Percentiles rank a stretch among this genome's conserved stretches.
phyloP scores from a whole-genome alignment of 2,113 vertebrate species.

The Amphilophus citrinellus region DNA sequence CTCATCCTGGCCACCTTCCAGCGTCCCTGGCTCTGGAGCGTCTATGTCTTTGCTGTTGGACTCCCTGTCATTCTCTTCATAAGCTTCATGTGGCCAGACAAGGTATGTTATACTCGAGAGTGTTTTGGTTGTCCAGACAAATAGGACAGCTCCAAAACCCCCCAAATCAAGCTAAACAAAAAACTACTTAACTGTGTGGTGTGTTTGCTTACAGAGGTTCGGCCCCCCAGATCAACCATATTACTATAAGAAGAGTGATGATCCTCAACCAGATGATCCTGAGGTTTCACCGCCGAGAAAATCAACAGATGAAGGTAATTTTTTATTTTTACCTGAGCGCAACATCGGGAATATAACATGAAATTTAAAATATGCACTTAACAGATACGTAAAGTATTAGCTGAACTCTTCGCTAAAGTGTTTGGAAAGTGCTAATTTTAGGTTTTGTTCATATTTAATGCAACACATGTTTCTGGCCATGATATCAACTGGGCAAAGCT shows the following conservation, averaged over 20 bases:
- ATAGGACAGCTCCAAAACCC: slow-evolving; percentile 61
- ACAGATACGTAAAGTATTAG: not conserved
- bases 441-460: not conserved
- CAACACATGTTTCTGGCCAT: not conserved
- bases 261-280: slow-evolving; percentile 72
- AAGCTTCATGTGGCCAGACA: slow-evolving; percentile 85
- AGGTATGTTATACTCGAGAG: slow-evolving; percentile 63
- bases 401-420: not conserved
- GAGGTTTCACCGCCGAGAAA: not conserved
- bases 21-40: slow-evolving; percentile 82
- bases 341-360: not conserved
- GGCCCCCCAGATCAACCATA: slow-evolving; percentile 80
- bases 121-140: slow-evolving; percentile 57
- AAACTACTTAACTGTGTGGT: slow-evolving; percentile 24
- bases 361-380: not conserved
- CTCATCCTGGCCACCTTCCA: slow-evolving; percentile 72
- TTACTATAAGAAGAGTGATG: slow-evolving; percentile 84
- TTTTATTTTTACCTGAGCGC: not conserved
- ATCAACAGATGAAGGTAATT: slow-evolving; percentile 10
- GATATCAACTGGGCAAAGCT: not conserved
- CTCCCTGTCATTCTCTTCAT: slow-evolving; percentile 83
- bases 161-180: fast-evolving
- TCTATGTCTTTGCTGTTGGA: slow-evolving; percentile 83
- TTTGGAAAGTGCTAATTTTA: not conserved
- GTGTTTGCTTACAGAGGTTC: slow-evolving; percentile 74